phyloP scores from a whole-genome alignment of 1,140 invertebrate species.

The Mylabris phalerata region DNA sequence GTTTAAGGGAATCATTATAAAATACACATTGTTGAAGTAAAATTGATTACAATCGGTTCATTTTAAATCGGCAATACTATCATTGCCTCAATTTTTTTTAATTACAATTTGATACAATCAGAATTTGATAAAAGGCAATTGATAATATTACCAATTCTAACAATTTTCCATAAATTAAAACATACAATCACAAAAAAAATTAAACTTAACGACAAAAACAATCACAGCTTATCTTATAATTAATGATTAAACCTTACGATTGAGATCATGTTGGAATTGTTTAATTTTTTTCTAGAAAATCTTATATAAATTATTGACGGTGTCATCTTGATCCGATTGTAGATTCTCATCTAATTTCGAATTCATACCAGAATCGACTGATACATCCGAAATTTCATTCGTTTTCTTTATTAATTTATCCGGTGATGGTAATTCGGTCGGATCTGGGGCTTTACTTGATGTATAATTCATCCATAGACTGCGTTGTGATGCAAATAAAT shows the following conservation, averaged over 20 bases:
- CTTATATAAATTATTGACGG: not conserved
- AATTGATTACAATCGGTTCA: not conserved
- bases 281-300: not conserved
- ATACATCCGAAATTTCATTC: conserved; percentile 32
- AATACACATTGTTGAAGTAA: not conserved
- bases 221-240: not conserved
- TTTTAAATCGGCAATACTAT: conserved; percentile 18
- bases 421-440: conserved; percentile 35
- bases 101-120: not conserved
- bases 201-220: not conserved
- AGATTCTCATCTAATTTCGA: conserved; percentile 27
- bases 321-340: conserved; percentile 25
- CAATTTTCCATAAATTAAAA: conserved; percentile 7
- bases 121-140: not conserved
- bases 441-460: conserved; percentile 23
- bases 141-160: conserved; percentile 22
- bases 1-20: not conserved
- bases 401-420: conserved; percentile 35
- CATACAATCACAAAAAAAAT: conserved; percentile 21
- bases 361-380: conserved; percentile 37
- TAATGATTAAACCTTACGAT: not conserved
- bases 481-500: conserved; percentile 22
- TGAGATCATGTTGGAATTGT: not conserved
- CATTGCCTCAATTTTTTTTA: not conserved
- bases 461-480: conserved; percentile 23